A percentile compares a stretch with the other conserved stretches of the same genome.
Evolutionary conservation across 2,888 invertebrate species (phyloP).

Genomic region (Hedya salicella): DNA sequence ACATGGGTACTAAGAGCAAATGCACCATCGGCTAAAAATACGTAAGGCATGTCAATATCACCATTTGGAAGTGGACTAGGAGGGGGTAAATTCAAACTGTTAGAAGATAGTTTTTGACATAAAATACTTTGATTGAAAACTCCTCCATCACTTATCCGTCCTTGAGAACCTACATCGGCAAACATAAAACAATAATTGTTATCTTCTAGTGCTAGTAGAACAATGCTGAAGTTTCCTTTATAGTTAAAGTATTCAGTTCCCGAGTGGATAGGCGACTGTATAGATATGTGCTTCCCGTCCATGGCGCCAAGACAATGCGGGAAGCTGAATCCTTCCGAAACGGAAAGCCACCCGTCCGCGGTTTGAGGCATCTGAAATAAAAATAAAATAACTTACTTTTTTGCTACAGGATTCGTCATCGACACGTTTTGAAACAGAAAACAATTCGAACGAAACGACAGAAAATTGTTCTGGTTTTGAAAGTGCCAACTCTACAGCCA

Average conservation of each 20-base stretch:
- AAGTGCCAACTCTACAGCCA: no score
- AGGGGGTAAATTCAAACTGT: background rate
- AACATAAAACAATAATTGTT: background rate
- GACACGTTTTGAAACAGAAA: background rate
- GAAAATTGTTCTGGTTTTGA: no score
- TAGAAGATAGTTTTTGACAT: background rate
- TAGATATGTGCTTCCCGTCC: no score
- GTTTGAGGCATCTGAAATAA: slow-evolving; percentile 29
- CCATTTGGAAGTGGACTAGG: background rate
- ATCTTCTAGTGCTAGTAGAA: background rate
- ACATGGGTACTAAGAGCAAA: no score
- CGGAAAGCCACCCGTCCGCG: slow-evolving; percentile 17
- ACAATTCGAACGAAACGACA: background rate
- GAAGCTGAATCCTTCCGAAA: no score
- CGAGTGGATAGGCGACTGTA: no score
- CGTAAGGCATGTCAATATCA: no score
- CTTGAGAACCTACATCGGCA: background rate
- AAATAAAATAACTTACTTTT: slow-evolving; percentile 18
- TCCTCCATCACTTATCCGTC: background rate
- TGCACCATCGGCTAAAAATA: no score
- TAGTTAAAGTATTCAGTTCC: background rate
- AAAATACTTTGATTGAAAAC: slow-evolving; percentile 3
- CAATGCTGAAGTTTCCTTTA: background rate
- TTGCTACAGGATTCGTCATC: slow-evolving; percentile 21
- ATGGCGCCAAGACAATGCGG: no score